These are phyloP conservation scores for Ataeniobius toweri DNA, from an alignment of 2,797 vertebrate genomes.

Conservation along the genomic window DNA sequence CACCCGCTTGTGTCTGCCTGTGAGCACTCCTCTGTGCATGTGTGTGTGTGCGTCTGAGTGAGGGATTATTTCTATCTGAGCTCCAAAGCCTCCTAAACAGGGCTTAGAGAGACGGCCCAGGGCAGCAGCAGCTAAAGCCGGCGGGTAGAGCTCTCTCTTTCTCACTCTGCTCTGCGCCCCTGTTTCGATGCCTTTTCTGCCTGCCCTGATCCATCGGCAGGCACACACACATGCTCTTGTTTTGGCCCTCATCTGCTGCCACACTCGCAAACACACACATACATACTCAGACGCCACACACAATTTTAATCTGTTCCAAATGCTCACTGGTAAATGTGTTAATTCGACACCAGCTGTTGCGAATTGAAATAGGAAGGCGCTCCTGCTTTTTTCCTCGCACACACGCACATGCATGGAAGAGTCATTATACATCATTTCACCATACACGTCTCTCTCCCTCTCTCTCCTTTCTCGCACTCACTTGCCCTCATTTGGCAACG, in stretches of 20 bases:
- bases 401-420: slow-evolving; percentile 42
- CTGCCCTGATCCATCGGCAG: slow-evolving; percentile 71
- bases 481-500: slow-evolving; percentile 58
- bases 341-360: slow-evolving; percentile 82
- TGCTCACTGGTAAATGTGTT: slow-evolving; percentile 80
- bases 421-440: slow-evolving; percentile 60
- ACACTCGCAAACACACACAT: slow-evolving; percentile 38
- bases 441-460: slow-evolving; percentile 24
- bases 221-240: slow-evolving; percentile 69
- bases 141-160: slow-evolving; percentile 62
- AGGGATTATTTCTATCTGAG: slow-evolving; percentile 82
- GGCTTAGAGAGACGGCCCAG: slow-evolving; percentile 80
- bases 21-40: slow-evolving; percentile 7
- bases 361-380: slow-evolving; percentile 75
- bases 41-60: slow-evolving; percentile 72
- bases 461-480: slow-evolving; percentile 27
- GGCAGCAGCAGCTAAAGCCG: slow-evolving; percentile 80
- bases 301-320: slow-evolving; percentile 81
- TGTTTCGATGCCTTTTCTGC: slow-evolving; percentile 53
- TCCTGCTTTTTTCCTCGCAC: slow-evolving; percentile 59
- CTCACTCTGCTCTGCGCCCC: slow-evolving; percentile 26
- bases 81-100: slow-evolving; percentile 81
- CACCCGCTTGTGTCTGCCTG: slow-evolving; percentile 18
- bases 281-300: slow-evolving; percentile 69
- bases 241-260: slow-evolving; percentile 68